A percentile compares a stretch with the other conserved stretches of the same genome.
These are phyloP conservation scores for Morone saxatilis DNA, from an alignment of 2,113 vertebrate genomes.

Conservation along the genomic window DNA sequence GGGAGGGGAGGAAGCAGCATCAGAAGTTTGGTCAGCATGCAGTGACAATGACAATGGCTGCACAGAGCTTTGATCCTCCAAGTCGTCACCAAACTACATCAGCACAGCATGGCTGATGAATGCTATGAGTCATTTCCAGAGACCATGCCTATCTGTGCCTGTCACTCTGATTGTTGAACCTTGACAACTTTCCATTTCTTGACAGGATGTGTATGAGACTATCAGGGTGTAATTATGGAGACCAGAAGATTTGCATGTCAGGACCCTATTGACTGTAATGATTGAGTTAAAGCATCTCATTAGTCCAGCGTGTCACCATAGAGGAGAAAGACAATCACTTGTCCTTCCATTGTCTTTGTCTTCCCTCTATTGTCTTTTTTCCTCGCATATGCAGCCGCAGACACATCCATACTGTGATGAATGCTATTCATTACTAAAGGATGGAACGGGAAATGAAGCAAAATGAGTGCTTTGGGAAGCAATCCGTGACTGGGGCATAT, in stretches of 20 bases:
- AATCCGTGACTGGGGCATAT: conserved; percentile 50
- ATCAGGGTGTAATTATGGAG: conserved; percentile 39
- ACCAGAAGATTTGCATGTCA: conserved; percentile 37
- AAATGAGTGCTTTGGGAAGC: conserved; percentile 62
- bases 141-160: conserved; percentile 5
- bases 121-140: conserved; percentile 31
- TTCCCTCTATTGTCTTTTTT: conserved; percentile 26
- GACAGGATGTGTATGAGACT: conserved; percentile 20
- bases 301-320: conserved; percentile 23
- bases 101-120: conserved; percentile 42
- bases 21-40: conserved; percentile 50
- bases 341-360: conserved; percentile 44
- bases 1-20: conserved; percentile 37
- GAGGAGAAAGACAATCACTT: conserved; percentile 41
- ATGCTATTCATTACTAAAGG: conserved; percentile 69
- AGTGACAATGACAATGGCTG: conserved; percentile 40
- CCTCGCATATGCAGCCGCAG: conserved; percentile 19
- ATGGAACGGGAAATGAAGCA: conserved; percentile 63
- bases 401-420: conserved; percentile 56
- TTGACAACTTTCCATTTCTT: conserved; percentile 38
- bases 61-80: conserved; percentile 50
- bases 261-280: conserved; percentile 42
- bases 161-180: conserved; percentile 34
- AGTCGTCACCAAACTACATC: conserved; percentile 31
- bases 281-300: conserved; percentile 52